These are phyloP conservation scores for Turdus rufiventris DNA, from an alignment of 2,113 vertebrate genomes.

Conservation along the genomic window DNA sequence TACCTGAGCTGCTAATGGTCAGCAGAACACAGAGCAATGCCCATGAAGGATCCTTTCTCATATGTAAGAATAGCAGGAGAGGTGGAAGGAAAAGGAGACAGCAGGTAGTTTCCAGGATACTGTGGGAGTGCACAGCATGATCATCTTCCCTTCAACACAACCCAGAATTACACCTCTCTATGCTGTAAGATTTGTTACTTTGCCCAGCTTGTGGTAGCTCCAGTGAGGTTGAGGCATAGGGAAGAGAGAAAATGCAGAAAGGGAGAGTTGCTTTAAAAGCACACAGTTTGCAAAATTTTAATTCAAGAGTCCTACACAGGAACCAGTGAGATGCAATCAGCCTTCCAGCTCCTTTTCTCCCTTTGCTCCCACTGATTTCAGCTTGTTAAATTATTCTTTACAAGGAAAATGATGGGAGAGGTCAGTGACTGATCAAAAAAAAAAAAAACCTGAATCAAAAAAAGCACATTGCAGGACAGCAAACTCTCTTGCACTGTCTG, in stretches of 20 bases:
- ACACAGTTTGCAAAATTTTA: not conserved
- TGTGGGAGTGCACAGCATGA: not conserved
- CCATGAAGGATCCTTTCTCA: not conserved
- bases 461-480: not conserved
- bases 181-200: not conserved
- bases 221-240: not conserved
- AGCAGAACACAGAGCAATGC: not conserved
- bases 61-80: not conserved
- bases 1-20: not conserved
- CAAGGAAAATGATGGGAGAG: fast-evolving
- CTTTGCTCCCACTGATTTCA: not conserved
- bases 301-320: not conserved
- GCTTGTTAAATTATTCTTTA: not conserved
- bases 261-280: not conserved
- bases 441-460: not conserved
- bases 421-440: not conserved
- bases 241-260: not conserved
- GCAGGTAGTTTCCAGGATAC: not conserved
- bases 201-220: not conserved
- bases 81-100: not conserved
- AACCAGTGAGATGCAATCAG: not conserved
- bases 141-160: not conserved
- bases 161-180: not conserved
- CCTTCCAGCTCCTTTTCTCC: not conserved
- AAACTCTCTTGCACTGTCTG: not conserved